Evolutionary conservation across 2,797 vertebrate genomes (phyloP).

Genomic region (Myotis vivesi): DNA sequence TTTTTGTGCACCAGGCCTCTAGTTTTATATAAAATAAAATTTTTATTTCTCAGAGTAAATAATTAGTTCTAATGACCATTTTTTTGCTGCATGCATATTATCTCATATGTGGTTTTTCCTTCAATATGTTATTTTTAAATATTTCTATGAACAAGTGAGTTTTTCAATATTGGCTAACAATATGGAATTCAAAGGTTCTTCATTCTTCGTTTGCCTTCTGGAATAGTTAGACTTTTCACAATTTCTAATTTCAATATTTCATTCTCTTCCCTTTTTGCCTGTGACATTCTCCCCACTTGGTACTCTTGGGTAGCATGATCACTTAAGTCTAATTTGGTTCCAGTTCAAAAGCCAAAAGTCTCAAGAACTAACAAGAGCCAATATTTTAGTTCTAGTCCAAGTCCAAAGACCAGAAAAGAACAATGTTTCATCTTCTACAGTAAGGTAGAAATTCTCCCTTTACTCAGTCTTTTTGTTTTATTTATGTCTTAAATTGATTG

Average conservation of each 20-base stretch:
- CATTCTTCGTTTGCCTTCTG: background rate
- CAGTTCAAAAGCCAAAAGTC: background rate
- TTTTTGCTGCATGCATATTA: background rate
- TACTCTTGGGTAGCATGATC: background rate
- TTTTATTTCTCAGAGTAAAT: slow-evolving; percentile 40
- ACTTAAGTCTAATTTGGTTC: background rate
- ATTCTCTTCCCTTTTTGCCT: background rate
- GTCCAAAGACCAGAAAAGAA: background rate
- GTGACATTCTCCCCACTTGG: background rate
- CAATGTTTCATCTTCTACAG: background rate
- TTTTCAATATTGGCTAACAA: background rate
- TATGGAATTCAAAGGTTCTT: background rate
- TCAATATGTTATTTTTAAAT: slow-evolving; percentile 36
- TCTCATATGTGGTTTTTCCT: slow-evolving; percentile 5
- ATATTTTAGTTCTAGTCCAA: background rate
- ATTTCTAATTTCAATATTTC: background rate
- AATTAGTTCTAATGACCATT: slow-evolving; percentile 36
- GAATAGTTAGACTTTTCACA: background rate
- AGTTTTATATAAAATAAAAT: slow-evolving; percentile 6
- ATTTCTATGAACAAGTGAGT: background rate
- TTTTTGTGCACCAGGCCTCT: too few relatives aligned
- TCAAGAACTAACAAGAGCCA: background rate
- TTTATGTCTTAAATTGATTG: background rate
- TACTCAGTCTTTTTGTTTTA: background rate
- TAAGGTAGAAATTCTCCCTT: background rate